A percentile compares a stretch with the other conserved stretches of the same genome.
Conservation (phyloP, 2,113 vertebrate genomes). For the Coptodon rendalli region DNA sequence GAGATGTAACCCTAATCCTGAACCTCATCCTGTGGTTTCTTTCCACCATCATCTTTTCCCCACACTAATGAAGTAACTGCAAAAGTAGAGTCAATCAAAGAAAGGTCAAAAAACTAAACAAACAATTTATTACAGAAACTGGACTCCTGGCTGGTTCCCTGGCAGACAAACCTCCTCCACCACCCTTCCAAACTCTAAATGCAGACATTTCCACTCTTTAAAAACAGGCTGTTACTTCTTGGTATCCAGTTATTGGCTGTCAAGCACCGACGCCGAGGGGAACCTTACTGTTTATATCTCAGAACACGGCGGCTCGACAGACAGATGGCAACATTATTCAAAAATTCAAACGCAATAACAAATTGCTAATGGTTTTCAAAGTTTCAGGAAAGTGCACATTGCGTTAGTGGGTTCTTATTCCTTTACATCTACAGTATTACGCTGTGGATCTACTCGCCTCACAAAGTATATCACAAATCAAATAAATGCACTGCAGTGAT, state of each 20-base stretch:
- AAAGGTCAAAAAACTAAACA: background rate
- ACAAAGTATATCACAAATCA: constrained; percentile 4
- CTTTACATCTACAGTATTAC: background rate
- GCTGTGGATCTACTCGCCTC: background rate
- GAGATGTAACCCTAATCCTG: background rate
- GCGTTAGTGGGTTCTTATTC: background rate
- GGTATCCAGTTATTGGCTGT: background rate
- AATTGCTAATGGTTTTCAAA: background rate
- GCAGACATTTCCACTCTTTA: background rate
- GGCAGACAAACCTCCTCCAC: background rate
- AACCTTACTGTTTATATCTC: background rate
- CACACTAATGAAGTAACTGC: background rate
- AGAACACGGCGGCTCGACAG: background rate
- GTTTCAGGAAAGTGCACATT: background rate
- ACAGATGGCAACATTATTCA: background rate
- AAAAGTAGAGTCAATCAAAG: background rate
- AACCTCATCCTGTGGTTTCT: background rate
- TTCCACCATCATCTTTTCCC: background rate
- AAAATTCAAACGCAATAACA: background rate
- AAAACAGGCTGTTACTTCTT: background rate
- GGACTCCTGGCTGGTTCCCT: background rate
- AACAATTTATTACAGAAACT: background rate
- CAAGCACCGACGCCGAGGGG: background rate
- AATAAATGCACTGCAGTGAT: constrained; percentile 22
- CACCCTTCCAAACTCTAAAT: background rate